Evolutionary conservation across 1,140 invertebrate species (phyloP).

Genomic region (Drosophila miranda): DNA sequence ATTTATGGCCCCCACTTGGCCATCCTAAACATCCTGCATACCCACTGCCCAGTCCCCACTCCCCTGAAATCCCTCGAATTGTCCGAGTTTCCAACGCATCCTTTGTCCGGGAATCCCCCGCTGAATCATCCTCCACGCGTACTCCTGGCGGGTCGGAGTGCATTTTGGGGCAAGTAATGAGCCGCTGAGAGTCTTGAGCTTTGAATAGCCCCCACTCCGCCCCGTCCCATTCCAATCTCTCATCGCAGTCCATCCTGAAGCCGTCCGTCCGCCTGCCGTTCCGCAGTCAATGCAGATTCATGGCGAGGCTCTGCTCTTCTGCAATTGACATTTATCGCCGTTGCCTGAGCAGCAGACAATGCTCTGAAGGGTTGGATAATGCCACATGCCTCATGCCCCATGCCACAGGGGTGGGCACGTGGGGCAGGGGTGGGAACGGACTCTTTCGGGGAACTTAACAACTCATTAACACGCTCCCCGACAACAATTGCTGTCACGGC

Average conservation of each 20-base stretch:
- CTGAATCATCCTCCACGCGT: constrained; percentile 13
- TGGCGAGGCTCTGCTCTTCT: constrained; percentile 24
- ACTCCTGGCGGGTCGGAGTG: constrained; percentile 9
- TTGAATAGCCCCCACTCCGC: constrained; percentile 20
- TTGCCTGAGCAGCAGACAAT: constrained; percentile 50
- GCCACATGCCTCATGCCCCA: no score
- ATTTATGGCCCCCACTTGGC: constrained; percentile 69
- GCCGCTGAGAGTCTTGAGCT: constrained; percentile 46
- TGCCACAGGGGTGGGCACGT: neutral
- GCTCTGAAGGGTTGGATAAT: constrained; percentile 6
- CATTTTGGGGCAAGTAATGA: constrained; percentile 44
- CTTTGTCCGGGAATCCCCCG: constrained; percentile 17
- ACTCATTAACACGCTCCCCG: constrained; percentile 71
- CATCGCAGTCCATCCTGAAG: constrained; percentile 5
- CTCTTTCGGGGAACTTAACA: constrained; percentile 67
- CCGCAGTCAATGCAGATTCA: constrained; percentile 12
- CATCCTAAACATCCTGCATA: constrained; percentile 3
- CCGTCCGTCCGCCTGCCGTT: neutral
- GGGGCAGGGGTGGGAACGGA: neutral
- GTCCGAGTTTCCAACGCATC: constrained; percentile 39
- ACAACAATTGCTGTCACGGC: constrained; percentile 58
- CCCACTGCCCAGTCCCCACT: neutral
- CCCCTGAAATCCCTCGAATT: constrained; percentile 21
- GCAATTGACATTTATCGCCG: constrained; percentile 76
- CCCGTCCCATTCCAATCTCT: neutral